Conservation (phyloP, 2,113 vertebrate species). For the Taxidea taxus region DNA sequence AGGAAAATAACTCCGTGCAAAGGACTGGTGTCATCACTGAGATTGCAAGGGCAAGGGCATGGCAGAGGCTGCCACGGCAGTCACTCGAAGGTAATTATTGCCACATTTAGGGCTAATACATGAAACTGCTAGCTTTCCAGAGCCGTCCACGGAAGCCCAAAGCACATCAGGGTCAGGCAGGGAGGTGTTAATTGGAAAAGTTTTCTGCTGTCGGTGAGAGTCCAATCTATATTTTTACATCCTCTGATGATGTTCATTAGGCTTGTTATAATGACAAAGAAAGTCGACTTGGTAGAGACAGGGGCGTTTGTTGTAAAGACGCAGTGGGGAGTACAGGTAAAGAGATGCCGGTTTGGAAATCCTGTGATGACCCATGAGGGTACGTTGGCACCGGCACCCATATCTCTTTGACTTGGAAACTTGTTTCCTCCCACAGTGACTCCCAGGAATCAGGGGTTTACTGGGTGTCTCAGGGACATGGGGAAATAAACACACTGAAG, state of each 20-base stretch:
- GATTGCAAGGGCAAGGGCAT: not conserved
- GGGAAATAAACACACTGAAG: not conserved
- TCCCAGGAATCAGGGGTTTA: not conserved
- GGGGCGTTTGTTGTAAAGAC: not conserved
- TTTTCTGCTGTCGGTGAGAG: not conserved
- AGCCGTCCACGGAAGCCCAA: not conserved
- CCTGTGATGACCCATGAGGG: not conserved
- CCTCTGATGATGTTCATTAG: conserved; percentile 2
- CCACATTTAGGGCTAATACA: not conserved
- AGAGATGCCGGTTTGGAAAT: not conserved
- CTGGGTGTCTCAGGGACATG: not conserved
- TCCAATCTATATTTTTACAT: conserved; percentile 2
- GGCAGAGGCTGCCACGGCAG: not conserved
- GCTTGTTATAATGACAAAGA: conserved; percentile 33
- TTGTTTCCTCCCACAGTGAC: not conserved
- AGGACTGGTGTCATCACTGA: not conserved
- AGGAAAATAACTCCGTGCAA: not conserved
- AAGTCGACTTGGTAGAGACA: not conserved
- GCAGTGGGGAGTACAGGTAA: not conserved
- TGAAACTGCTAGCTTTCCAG: not conserved
- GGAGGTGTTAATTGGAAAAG: conserved; percentile 40
- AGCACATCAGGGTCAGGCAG: not conserved
- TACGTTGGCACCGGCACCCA: too few relatives aligned
- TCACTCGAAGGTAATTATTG: not conserved
- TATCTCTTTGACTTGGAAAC: not conserved